Percentiles rank a stretch among this genome's conserved stretches.
Evolutionary conservation across 2,113 vertebrate species (phyloP).

Genomic region (Rafetus swinhoei): DNA sequence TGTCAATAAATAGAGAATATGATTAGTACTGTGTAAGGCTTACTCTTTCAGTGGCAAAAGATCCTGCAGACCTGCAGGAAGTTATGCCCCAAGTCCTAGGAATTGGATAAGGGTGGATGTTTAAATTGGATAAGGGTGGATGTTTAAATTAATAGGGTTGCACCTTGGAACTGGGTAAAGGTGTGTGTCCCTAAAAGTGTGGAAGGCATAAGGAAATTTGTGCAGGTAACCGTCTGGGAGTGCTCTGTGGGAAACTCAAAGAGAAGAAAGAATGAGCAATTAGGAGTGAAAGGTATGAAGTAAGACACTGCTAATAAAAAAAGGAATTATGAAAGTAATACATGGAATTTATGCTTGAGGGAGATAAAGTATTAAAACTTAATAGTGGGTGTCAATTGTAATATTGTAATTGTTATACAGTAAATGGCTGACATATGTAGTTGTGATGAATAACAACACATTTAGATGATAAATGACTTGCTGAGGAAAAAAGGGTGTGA

Average conservation of each 20-base stretch:
- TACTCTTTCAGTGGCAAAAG: too few species aligned
- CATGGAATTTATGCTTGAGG: neutral
- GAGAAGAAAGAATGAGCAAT: neutral
- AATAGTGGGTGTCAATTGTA: neutral
- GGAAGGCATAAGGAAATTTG: too few species aligned
- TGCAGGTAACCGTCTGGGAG: neutral
- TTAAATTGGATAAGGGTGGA: too few species aligned
- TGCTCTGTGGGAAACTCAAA: neutral
- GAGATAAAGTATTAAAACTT: constrained; percentile 11
- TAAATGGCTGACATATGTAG: neutral
- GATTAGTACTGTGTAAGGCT: too few species aligned
- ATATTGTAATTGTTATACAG: constrained; percentile 14
- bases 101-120: too few species aligned
- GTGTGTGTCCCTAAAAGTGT: too few species aligned
- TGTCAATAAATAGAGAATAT: too few species aligned
- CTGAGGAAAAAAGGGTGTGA: neutral
- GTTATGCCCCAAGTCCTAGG: too few species aligned
- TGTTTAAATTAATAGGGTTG: too few species aligned
- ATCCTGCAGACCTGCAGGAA: too few species aligned
- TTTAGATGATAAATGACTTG: neutral
- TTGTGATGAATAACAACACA: neutral
- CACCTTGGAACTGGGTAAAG: too few species aligned
- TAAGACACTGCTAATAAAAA: constrained; percentile 9
- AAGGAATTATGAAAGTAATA: neutral
- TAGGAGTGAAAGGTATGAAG: neutral